phyloP scores from a whole-genome alignment of 2,888 invertebrate genomes.

The Nomada ferruginata region DNA sequence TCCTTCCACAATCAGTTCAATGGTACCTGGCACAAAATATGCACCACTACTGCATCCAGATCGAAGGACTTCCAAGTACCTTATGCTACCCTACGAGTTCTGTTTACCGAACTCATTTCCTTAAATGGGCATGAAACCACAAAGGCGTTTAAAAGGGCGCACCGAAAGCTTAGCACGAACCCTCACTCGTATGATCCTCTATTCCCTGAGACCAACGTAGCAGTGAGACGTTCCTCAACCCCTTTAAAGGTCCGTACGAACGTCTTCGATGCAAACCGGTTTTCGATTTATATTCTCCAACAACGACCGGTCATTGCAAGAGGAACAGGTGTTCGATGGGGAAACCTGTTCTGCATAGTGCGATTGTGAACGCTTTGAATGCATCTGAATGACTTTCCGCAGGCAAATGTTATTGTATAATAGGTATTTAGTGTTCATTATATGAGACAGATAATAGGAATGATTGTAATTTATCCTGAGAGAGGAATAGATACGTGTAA shows the following conservation, averaged over 20 bases:
- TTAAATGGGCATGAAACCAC: slow-evolving; percentile 62
- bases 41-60: background rate
- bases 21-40: too few species aligned
- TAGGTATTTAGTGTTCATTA: too few species aligned
- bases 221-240: slow-evolving; percentile 72
- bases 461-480: too few species aligned
- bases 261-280: slow-evolving; percentile 34
- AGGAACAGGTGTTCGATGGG: slow-evolving; percentile 35
- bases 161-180: background rate
- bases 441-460: too few species aligned
- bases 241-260: slow-evolving; percentile 35
- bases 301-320: slow-evolving; percentile 8
- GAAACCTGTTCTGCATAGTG: slow-evolving; percentile 45
- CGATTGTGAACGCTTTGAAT: slow-evolving; percentile 1
- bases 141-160: slow-evolving; percentile 10
- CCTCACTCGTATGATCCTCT: slow-evolving; percentile 59
- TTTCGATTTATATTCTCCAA: slow-evolving; percentile 23
- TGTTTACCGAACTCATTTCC: slow-evolving; percentile 74
- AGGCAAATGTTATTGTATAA: background rate
- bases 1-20: too few species aligned
- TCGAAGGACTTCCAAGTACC: slow-evolving; percentile 24
- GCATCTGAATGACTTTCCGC: background rate
- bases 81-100: slow-evolving; percentile 61
- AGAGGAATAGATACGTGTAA: too few species aligned
- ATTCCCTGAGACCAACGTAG: slow-evolving; percentile 66